Evolutionary conservation across 2,797 vertebrate genomes (phyloP).

Genomic region (Tragopan temminckii): DNA sequence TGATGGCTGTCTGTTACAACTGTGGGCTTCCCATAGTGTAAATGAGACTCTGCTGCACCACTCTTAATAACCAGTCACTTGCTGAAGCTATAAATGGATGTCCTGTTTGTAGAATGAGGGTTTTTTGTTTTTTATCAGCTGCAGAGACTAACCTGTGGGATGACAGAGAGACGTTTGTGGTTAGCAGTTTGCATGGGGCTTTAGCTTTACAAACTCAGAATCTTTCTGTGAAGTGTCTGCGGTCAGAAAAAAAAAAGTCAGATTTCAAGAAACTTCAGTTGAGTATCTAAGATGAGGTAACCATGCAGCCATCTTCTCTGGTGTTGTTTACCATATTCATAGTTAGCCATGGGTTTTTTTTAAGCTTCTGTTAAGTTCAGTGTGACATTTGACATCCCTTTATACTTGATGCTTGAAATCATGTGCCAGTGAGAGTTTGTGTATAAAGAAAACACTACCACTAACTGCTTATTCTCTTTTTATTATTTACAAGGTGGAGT

Average conservation of each 20-base stretch:
- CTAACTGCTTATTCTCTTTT: background rate
- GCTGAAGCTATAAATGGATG: background rate
- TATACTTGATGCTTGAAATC: background rate
- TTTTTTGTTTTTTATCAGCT: background rate
- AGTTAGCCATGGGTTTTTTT: background rate
- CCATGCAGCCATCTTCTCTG: background rate
- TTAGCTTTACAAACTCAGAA: background rate
- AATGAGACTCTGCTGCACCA: background rate
- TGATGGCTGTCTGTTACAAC: background rate
- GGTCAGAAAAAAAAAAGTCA: background rate
- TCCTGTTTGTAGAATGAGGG: background rate
- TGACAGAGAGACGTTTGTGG: background rate
- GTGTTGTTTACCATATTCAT: background rate
- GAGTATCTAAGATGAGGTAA: background rate
- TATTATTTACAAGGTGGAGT: slow-evolving; percentile 89
- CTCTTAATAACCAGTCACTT: background rate
- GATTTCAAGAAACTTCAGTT: background rate
- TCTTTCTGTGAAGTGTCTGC: background rate
- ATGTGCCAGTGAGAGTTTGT: rapidly evolving
- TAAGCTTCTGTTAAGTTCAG: background rate
- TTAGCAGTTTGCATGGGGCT: background rate
- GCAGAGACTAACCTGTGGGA: background rate
- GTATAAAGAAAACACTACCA: background rate
- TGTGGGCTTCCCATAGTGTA: background rate
- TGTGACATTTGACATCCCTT: background rate